A percentile compares a stretch with the other conserved stretches of the same genome.
phyloP scores from a whole-genome alignment of 92 coral and sea anemone species.

The Scolanthus callimorphus region DNA sequence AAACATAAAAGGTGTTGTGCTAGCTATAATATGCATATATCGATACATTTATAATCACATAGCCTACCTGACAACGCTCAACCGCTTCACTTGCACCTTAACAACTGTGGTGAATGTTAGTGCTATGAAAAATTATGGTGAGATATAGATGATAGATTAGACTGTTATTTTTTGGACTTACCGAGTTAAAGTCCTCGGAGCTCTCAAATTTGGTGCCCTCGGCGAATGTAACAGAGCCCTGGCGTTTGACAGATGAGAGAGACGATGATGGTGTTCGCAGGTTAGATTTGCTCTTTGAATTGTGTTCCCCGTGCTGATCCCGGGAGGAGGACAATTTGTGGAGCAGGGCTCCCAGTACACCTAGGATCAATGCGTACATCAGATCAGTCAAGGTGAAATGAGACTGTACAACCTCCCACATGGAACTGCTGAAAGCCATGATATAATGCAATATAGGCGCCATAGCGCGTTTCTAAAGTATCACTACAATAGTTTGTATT shows the following conservation, averaged over 20 bases:
- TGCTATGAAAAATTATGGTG: no score
- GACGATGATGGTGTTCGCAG: conserved; percentile 32
- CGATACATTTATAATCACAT: no score
- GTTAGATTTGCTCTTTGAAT: conserved; percentile 34
- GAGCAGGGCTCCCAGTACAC: conserved; percentile 51
- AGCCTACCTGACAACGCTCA: no score
- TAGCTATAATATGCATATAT: no score
- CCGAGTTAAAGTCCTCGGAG: conserved; percentile 46
- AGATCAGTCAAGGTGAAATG: conserved; percentile 48
- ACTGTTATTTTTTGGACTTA: conserved; percentile 38
- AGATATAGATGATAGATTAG: no score
- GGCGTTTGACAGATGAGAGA: conserved; percentile 28
- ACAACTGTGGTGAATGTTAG: no score
- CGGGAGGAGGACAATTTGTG: conserved; percentile 25
- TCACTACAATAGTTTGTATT: no score
- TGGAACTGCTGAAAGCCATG: neutral
- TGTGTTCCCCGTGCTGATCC: conserved; percentile 12
- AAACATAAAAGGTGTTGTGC: no score
- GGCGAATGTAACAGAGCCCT: conserved; percentile 75
- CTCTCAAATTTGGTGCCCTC: conserved; percentile 75
- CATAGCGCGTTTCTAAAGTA: no score
- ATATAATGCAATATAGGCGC: neutral
- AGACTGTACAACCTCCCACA: neutral
- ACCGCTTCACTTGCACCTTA: no score
- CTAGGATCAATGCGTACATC: conserved; percentile 50